Evolutionary conservation across 2,888 invertebrate genomes (phyloP).

Genomic region (Plebejus argus): DNA sequence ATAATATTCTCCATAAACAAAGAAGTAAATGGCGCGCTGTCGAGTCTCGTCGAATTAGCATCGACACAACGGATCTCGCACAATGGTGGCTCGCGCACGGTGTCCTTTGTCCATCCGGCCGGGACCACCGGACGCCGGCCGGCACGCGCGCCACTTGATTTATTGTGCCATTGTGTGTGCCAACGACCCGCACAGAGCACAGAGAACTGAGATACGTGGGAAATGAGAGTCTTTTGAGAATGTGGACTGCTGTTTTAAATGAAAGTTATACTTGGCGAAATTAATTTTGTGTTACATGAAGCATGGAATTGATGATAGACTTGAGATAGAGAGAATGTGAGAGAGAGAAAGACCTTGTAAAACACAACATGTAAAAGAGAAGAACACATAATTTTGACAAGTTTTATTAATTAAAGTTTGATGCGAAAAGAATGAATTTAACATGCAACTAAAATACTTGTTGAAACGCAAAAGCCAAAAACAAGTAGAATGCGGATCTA

Average conservation of each 20-base stretch:
- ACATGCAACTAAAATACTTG: background rate
- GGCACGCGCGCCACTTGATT: constrained; percentile 79
- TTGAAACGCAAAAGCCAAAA: background rate
- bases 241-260: background rate
- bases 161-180: constrained; percentile 73
- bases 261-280: background rate
- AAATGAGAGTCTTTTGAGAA: background rate
- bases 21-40: background rate
- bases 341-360: background rate
- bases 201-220: background rate
- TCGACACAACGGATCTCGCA: constrained; percentile 32
- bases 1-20: background rate
- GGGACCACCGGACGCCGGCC: constrained; percentile 48
- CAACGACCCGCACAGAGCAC: constrained; percentile 56
- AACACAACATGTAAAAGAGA: too few relatives aligned
- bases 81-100: constrained; percentile 19
- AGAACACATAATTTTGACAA: too few relatives aligned
- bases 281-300: background rate
- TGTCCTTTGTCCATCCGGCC: constrained; percentile 17
- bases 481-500: constrained; percentile 5
- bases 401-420: background rate
- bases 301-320: background rate
- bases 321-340: background rate
- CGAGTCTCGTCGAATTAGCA: constrained; percentile 36
- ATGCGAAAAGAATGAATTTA: background rate